phyloP scores from a whole-genome alignment of 2,888 invertebrate species.

The Lochmaea capreae region DNA sequence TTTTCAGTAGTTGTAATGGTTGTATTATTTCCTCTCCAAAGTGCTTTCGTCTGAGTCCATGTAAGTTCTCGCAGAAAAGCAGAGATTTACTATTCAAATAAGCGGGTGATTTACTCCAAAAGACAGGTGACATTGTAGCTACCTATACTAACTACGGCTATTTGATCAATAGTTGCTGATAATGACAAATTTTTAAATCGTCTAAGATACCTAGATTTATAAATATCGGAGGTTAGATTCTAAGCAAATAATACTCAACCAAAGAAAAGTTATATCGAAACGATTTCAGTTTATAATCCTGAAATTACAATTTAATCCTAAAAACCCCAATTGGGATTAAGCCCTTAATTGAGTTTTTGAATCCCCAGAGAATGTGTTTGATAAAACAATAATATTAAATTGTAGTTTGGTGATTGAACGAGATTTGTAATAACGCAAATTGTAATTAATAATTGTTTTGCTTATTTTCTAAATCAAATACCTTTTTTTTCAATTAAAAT shows the following conservation, averaged over 20 bases:
- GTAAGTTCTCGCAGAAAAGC: no score
- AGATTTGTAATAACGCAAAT: neutral
- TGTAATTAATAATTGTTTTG: neutral
- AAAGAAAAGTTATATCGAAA: neutral
- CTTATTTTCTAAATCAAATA: neutral
- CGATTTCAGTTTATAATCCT: neutral
- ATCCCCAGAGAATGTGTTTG: neutral
- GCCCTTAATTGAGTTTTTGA: neutral
- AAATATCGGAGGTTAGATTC: no score
- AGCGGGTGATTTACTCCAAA: no score
- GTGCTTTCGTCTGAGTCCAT: no score
- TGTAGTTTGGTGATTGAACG: neutral
- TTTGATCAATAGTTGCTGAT: no score
- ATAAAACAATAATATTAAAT: neutral
- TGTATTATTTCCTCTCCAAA: no score
- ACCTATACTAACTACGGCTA: no score
- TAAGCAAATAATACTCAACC: neutral
- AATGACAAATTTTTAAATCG: no score
- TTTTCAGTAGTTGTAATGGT: no score
- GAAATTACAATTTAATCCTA: neutral
- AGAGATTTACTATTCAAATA: no score
- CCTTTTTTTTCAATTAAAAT: neutral
- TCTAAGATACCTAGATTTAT: no score
- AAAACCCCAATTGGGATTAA: neutral
- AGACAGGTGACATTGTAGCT: no score